phyloP scores from a whole-genome alignment of 2,113 vertebrate genomes.

The Psittacula cyanocephala region DNA sequence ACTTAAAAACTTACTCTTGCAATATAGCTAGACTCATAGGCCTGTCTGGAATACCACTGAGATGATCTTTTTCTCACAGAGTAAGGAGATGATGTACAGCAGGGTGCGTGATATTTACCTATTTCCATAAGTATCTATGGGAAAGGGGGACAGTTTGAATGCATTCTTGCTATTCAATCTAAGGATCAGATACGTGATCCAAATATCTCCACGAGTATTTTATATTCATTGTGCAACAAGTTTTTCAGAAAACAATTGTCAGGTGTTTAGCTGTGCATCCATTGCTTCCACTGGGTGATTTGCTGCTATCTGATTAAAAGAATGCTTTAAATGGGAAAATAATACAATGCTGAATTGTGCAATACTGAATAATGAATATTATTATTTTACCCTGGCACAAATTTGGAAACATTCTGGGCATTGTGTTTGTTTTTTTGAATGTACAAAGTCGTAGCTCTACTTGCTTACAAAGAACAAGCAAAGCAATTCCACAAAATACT shows the following conservation, averaged over 20 bases:
- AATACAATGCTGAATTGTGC: not conserved
- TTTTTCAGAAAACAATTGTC: not conserved
- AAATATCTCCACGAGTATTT: not conserved
- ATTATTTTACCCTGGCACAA: constrained; percentile 16
- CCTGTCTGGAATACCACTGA: not conserved
- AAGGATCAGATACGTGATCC: not conserved
- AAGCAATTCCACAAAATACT: constrained; percentile 42
- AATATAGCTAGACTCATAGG: not conserved
- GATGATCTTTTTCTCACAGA: not conserved
- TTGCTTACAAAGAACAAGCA: constrained; percentile 28
- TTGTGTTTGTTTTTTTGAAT: not conserved
- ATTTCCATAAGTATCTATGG: not conserved
- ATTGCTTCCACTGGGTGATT: not conserved
- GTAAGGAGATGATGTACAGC: not conserved
- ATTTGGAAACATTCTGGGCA: constrained; percentile 9
- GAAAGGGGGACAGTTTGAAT: not conserved
- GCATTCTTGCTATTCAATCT: not conserved
- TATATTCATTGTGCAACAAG: not conserved
- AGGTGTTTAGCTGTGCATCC: not conserved
- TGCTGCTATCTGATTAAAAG: not conserved
- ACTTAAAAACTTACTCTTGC: not conserved
- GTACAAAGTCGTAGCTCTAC: not conserved
- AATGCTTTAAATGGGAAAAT: not conserved
- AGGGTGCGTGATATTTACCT: not conserved
- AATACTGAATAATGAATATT: not conserved